phyloP scores from a whole-genome alignment of 2,888 invertebrate species.

The Idaea biselata region DNA sequence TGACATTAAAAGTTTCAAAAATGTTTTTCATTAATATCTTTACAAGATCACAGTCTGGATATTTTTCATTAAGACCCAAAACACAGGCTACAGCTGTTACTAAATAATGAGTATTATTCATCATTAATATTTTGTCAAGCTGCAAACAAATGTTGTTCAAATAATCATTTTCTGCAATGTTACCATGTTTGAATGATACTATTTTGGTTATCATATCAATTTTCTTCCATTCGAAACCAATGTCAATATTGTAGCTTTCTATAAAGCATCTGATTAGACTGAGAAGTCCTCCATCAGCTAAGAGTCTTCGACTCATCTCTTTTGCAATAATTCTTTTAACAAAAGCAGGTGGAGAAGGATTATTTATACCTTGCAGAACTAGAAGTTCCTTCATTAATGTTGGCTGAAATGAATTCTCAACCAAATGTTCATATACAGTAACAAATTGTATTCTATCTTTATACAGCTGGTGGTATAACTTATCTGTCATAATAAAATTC shows the following conservation, averaged over 20 bases:
- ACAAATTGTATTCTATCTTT: slow-evolving; percentile 76
- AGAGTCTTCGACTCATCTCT: slow-evolving; percentile 81
- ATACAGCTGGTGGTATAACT: slow-evolving; percentile 74
- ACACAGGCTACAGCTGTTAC: slow-evolving; percentile 80
- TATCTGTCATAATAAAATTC: slow-evolving; percentile 77
- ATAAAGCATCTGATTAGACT: slow-evolving; percentile 84
- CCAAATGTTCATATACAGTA: slow-evolving; percentile 71
- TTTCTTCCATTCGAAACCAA: slow-evolving; percentile 83
- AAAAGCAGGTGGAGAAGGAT: slow-evolving; percentile 81
- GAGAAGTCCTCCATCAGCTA: slow-evolving; percentile 82
- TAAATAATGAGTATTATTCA: slow-evolving; percentile 65
- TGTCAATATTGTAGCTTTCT: slow-evolving; percentile 76
- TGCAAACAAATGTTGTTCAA: slow-evolving; percentile 77
- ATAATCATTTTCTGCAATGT: slow-evolving; percentile 67
- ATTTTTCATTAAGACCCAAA: slow-evolving; percentile 72
- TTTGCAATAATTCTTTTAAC: slow-evolving; percentile 81
- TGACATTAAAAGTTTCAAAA: slow-evolving; percentile 51
- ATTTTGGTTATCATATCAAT: slow-evolving; percentile 84
- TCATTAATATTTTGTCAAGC: slow-evolving; percentile 67
- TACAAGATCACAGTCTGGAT: slow-evolving; percentile 60
- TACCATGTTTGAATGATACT: slow-evolving; percentile 78
- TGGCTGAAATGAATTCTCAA: slow-evolving; percentile 80
- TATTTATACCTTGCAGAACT: slow-evolving; percentile 78
- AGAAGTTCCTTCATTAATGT: slow-evolving; percentile 85
- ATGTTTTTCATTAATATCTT: slow-evolving; percentile 45